Evolutionary conservation across 2,113 vertebrate species (phyloP), one percentile per base, ranked within the genome.

Genomic region (Scortum barcoo): DNA sequence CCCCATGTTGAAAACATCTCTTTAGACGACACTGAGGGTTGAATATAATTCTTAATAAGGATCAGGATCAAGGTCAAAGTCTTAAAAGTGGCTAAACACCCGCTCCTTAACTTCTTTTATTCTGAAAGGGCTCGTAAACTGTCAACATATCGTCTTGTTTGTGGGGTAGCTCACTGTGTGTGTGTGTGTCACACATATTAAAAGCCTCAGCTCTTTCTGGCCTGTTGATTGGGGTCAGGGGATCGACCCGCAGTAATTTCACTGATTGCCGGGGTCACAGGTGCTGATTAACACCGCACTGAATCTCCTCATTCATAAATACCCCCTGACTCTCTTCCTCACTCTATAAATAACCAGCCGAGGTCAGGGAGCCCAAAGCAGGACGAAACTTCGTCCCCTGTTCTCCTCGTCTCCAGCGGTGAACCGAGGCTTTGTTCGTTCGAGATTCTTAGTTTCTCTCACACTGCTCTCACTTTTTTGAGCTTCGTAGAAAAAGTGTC

Each of bases 291-390:
- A 81, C 58, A 20, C 54, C 10, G n/a, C 14, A 1, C n/a, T 85
- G 77, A 88, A 88, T 78, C 75, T 78, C 74, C n/a, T 78, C 85
- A 70, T 91, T 91, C 78, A 87, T 66, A 63, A 72, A 40, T 13
- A 5, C 0, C 5, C n/a, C n/a, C n/a, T n/a, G n/a, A 7, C 61
- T 53, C 57, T 76, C 58, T 30, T 51, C 70, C 63, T 50, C 24
- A 1, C 8, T 42, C 72, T 66, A 74, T 85, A 86, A 86, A 77
- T 81, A 84, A 50, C 73, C 36, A 16, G 1, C 19, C 1, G 70
- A 69, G 85, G 80, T 88, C 58, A 74, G 46, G 36, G 80, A 60
- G 57, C 58, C 0, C 81, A 14, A 51, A 44, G 86, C 60, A 33
- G 62, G 78, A 83, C 30, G 12, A 9, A 22, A 13, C 75, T 76